phyloP scores from a whole-genome alignment of 64 coral and sea anemone genomes.

The Stichodactyla helianthus region DNA sequence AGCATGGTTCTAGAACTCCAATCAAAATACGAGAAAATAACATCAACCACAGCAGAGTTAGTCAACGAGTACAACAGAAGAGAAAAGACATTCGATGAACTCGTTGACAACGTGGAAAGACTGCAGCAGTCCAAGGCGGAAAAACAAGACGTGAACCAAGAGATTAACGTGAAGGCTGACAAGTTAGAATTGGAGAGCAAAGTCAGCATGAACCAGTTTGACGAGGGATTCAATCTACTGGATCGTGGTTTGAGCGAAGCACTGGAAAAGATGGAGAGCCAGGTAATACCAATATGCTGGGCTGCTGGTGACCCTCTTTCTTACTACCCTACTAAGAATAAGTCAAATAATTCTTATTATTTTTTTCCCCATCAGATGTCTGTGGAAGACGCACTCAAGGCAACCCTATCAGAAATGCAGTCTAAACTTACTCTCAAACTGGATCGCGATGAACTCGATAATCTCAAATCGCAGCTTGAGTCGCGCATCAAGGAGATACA shows the following conservation, averaged over 20 bases:
- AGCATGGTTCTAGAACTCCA: slow-evolving; percentile 91
- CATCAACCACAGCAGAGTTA: slow-evolving; percentile 64
- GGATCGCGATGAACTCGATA: slow-evolving; percentile 70
- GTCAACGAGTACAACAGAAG: slow-evolving; percentile 93
- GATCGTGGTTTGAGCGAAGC: slow-evolving; percentile 83
- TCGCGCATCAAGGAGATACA: slow-evolving; percentile 77
- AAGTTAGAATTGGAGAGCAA: slow-evolving; percentile 77
- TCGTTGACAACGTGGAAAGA: slow-evolving; percentile 50
- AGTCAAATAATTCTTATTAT: background rate
- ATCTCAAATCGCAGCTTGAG: slow-evolving; percentile 64
- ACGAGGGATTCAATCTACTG: slow-evolving; percentile 79
- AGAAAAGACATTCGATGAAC: slow-evolving; percentile 77
- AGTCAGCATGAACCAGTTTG: slow-evolving; percentile 87
- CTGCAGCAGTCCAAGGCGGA: slow-evolving; percentile 83
- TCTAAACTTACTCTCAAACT: slow-evolving; percentile 70
- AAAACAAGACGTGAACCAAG: slow-evolving; percentile 73
- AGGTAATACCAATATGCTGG: background rate
- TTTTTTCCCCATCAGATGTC: slow-evolving; percentile 32
- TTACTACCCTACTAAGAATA: too few species aligned
- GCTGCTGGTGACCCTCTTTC: too few species aligned
- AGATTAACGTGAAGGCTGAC: slow-evolving; percentile 84
- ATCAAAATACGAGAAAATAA: slow-evolving; percentile 72
- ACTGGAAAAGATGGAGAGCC: slow-evolving; percentile 83
- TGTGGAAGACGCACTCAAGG: slow-evolving; percentile 70
- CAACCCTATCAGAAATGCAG: slow-evolving; percentile 70